Base-by-base conservation (phyloP, 1,140 invertebrate species). In the Drosophila hydei region DNA sequence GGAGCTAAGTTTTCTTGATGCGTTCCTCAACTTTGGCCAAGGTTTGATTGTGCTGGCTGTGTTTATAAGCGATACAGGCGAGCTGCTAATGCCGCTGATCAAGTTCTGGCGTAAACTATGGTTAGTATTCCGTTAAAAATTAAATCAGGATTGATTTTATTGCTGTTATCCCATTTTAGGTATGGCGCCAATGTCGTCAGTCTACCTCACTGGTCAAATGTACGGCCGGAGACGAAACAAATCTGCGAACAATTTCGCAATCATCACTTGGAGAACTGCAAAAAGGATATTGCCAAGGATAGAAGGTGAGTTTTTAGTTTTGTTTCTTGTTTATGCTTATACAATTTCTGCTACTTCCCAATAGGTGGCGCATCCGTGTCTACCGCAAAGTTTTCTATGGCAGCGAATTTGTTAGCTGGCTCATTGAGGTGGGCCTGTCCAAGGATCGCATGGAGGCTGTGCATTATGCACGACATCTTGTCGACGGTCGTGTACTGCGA, bases 1-100 rank as follows among this genome's bases (percentile, higher is more conserved):
- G 0, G 97, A 98, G 92, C 92, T 99, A 18, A 95, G 97, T 74
- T 99, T 98, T 91, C 92, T 99, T 23, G 97, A 99, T 92, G 95
- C 96, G 14, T 95, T 96, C 33, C 93, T 98, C 0, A 97, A 96
- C 87, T 97, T 97, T 92, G 97, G 97, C 1, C 97, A 98, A 92
- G 96, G 96, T 36, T 92, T 97, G 38, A 94, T 98, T 65, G 94
- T 96, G 19, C 95, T 98, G 78, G 94, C 95, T 7, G 94, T 98
- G 8, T 99, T 99, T 92, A 97, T 95, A 84, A 94, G 95, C 23
- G 96, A 98, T 91, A 94, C 95, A 5, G 94, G 94, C 69, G 94
- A 96, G 61, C 93, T 97, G 4, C 85, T 96, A 6, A 91, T 94
- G 51, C 95, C 96, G 0, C 72, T 95, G 1, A 79, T 95, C 6